phyloP scores from a whole-genome alignment of 1,140 invertebrate species.

The Idris sp. region DNA sequence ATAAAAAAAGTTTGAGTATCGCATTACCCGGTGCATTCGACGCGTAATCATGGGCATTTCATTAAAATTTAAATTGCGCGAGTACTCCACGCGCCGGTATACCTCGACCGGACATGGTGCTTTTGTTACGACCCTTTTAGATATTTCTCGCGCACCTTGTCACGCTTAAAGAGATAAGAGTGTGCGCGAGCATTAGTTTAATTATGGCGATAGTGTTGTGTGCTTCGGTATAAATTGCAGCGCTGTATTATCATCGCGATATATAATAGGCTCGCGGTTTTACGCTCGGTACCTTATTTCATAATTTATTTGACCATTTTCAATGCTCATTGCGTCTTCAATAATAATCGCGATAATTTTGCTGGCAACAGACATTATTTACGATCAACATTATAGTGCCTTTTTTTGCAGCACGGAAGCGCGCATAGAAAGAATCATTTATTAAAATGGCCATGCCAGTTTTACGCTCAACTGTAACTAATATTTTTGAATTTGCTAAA shows the following conservation, averaged over 20 bases:
- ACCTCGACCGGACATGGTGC: slow-evolving; percentile 31
- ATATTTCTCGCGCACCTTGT: slow-evolving; percentile 61
- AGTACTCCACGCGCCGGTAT: slow-evolving; percentile 56
- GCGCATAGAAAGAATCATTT: slow-evolving; percentile 36
- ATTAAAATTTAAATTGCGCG: slow-evolving; percentile 68
- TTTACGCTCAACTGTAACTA: slow-evolving; percentile 33
- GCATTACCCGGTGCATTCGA: slow-evolving; percentile 39
- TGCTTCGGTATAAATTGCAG: slow-evolving; percentile 58
- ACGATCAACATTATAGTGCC: slow-evolving; percentile 22
- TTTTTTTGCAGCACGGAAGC: slow-evolving; percentile 15
- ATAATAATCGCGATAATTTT: slow-evolving; percentile 59
- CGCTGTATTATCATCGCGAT: slow-evolving; percentile 49
- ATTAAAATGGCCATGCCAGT: slow-evolving; percentile 30
- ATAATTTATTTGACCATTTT: slow-evolving; percentile 48
- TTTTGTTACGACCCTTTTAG: slow-evolving; percentile 61
- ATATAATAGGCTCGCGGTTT: slow-evolving; percentile 47
- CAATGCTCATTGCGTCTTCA: slow-evolving; percentile 48
- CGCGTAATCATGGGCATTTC: slow-evolving; percentile 52
- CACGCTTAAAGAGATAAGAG: slow-evolving; percentile 60
- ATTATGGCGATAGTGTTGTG: slow-evolving; percentile 61
- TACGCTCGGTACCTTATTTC: slow-evolving; percentile 45
- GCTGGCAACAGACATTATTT: slow-evolving; percentile 37
- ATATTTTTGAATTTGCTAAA: slow-evolving; percentile 23
- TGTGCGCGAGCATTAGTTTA: slow-evolving; percentile 58
- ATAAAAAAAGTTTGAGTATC: slow-evolving; percentile 32